phyloP scores from a whole-genome alignment of 2,797 vertebrate species.

The Sebastes hubbsi region DNA sequence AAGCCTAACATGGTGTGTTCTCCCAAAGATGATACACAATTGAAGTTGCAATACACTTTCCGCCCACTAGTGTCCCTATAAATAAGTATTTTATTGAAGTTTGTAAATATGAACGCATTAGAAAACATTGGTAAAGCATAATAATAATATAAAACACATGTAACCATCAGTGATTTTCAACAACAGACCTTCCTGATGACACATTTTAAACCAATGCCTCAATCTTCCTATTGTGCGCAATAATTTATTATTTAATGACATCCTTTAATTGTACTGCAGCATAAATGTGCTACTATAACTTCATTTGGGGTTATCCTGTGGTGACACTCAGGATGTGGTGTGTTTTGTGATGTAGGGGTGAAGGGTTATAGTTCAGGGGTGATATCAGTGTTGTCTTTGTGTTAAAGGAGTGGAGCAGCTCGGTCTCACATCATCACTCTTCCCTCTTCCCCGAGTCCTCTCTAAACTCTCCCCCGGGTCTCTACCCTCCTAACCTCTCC shows the following conservation, averaged over 20 bases:
- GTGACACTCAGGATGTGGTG: slow-evolving; percentile 4
- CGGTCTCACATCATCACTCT: slow-evolving; percentile 82
- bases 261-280: background rate
- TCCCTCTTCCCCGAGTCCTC: slow-evolving; percentile 86
- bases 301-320: background rate
- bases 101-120: background rate
- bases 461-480: slow-evolving; percentile 85
- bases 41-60: slow-evolving; percentile 23
- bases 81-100: slow-evolving; percentile 1
- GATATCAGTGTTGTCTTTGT: slow-evolving; percentile 83
- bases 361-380: slow-evolving; percentile 81
- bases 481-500: slow-evolving; percentile 86
- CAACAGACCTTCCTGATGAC: background rate
- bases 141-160: background rate
- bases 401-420: slow-evolving; percentile 83
- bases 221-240: background rate
- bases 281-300: background rate
- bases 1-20: background rate
- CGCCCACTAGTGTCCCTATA: slow-evolving; percentile 26
- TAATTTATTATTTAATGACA: background rate
- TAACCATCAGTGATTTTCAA: rapidly evolving
- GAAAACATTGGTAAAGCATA: background rate
- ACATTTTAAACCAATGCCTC: background rate
- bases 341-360: slow-evolving; percentile 45
- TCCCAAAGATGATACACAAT: background rate